Evolutionary conservation across 2,797 vertebrate species (phyloP), one percentile per base, ranked within the genome.

Genomic region (Squalus acanthias): DNA sequence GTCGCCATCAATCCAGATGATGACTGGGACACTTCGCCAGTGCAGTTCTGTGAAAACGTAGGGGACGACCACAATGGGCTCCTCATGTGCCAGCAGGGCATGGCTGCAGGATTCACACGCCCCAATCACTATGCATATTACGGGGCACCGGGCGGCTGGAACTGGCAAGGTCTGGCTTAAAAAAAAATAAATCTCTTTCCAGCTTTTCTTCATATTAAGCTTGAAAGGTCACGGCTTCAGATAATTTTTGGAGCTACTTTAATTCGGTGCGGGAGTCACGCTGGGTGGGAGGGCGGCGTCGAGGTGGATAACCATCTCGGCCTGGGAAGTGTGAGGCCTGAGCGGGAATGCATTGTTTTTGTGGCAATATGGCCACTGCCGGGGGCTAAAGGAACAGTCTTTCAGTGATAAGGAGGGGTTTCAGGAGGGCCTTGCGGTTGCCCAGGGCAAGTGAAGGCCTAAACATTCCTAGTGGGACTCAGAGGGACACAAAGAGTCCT

Each of bases 41-140:
- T 99, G 0, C 98, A 99, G 97, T 97, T 98, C 97, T 99, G 99
- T 97, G 94, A 95, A 74, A 98, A 99, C 97, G 98, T 98, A 96
- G 98, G 97, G 97, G 97, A 67, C 0, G 98, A 98, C 97, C 96
- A 98, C 60, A 96, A 98, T 0, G 50, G 96, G 9, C 99, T 99
- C 0, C 99, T 99, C 97, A 98, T 99, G 98, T 99, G 99, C 97
- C 98, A 98, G 98, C 98, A 99, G 98, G 99, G 99, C 96, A 98
- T 99, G 97, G 99, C 99, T 0, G 99, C 97, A 0, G 98, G 99
- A 96, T 98, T 99, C 97, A 98, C 98, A 33, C 70, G 33, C 15
- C 94, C 94, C 0, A 96, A 98, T 74, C 98, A 97, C 2, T 98
- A 98, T 0, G 97, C 99, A 96, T 99, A 98, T 96, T 97, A 99